Conservation (phyloP, 1,140 invertebrate genomes). For the Euborellia annulipes region DNA sequence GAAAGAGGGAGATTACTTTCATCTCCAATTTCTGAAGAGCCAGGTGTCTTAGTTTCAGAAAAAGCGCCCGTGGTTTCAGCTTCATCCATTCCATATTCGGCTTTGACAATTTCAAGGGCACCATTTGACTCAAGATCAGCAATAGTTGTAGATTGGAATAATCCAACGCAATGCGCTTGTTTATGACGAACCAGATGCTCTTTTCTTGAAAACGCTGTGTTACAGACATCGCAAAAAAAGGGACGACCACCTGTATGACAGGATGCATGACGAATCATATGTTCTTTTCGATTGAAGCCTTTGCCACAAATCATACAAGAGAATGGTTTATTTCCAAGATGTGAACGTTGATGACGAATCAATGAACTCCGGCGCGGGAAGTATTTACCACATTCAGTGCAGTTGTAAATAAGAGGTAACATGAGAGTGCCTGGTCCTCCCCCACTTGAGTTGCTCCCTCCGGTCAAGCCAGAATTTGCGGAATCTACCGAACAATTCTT, state of each 20-base stretch:
- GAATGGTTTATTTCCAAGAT: slow-evolving; percentile 28
- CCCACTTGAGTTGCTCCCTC: slow-evolving; percentile 3
- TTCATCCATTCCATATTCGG: no score
- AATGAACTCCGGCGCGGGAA: slow-evolving; percentile 21
- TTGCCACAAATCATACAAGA: slow-evolving; percentile 27
- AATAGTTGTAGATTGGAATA: no score
- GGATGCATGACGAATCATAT: slow-evolving; percentile 21
- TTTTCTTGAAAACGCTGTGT: slow-evolving; percentile 27
- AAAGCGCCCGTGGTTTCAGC: no score
- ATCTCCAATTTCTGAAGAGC: no score
- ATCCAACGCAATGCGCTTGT: slow-evolving; percentile 7
- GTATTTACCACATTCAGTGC: slow-evolving; percentile 20
- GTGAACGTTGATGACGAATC: slow-evolving; percentile 20
- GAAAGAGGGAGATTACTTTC: no score
- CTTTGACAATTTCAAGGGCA: no score
- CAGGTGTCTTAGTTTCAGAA: no score
- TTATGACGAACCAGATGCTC: slow-evolving; percentile 31
- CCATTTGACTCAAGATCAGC: no score
- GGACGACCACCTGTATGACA: slow-evolving; percentile 21
- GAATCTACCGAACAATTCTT: no score
- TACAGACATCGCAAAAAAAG: slow-evolving; percentile 27
- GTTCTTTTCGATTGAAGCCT: slow-evolving; percentile 23
- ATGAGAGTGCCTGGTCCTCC: not conserved
- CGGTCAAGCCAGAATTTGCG: slow-evolving; percentile 7
- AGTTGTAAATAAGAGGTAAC: slow-evolving; percentile 7